phyloP scores from a whole-genome alignment of 2,113 vertebrate genomes.

The Tychaedon coryphoeus region DNA sequence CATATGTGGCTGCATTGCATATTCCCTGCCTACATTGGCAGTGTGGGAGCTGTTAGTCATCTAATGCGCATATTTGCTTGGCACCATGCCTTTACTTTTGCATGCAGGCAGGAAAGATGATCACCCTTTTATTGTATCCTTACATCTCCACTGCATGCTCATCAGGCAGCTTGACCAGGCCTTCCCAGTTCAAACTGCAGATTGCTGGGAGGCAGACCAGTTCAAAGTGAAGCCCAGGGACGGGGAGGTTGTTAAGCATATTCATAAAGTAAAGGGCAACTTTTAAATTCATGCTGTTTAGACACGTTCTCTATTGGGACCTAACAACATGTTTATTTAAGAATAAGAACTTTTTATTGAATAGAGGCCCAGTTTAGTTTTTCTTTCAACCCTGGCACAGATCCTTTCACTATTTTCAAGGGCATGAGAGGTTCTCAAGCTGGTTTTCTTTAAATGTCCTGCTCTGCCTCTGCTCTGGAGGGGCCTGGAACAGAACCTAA shows the following conservation, averaged over 20 bases:
- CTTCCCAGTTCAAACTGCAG: not conserved
- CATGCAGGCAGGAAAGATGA: conserved; percentile 8
- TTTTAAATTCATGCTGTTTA: not conserved
- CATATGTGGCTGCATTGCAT: conserved; percentile 59
- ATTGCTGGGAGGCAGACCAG: not conserved
- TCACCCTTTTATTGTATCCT: not conserved
- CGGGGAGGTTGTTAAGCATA: not conserved
- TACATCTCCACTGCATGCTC: not conserved
- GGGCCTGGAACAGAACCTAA: not conserved
- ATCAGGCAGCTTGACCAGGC: not conserved
- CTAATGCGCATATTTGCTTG: conserved; percentile 65
- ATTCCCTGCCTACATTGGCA: conserved; percentile 64
- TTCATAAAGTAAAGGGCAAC: not conserved
- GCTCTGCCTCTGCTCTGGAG: not conserved
- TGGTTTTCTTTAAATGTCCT: not conserved
- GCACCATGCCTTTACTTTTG: conserved; percentile 15
- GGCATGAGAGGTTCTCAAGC: not conserved
- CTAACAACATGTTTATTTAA: not conserved
- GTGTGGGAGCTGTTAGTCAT: conserved; percentile 72
- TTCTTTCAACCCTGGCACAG: not conserved
- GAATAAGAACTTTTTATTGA: not conserved
- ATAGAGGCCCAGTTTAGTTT: not conserved
- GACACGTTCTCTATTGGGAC: not conserved
- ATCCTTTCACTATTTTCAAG: not conserved
- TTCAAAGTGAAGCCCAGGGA: not conserved